Evolutionary conservation across 2,797 vertebrate genomes (phyloP), one percentile per base, ranked within the genome.

Genomic region (Garrulus glandarius): DNA sequence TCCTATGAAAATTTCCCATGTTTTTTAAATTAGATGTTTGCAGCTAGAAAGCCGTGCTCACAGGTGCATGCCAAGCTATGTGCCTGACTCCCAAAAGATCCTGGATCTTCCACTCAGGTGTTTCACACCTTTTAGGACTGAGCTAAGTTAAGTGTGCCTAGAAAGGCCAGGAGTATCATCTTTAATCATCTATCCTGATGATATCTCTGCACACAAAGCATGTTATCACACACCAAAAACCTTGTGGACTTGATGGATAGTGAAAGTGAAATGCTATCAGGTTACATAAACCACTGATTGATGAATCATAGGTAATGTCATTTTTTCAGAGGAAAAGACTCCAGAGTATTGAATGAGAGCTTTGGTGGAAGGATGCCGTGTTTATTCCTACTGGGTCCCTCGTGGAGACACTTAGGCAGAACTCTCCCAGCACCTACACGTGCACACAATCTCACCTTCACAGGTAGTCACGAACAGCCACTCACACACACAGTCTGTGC

Each of bases 241-340:
- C 37, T 3, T 11, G 30, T 53, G 77, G 47, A 70, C 94, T 84
- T 92, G 89, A 87, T 69, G 94, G 87, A 67, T 91, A 95, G 79
- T 0, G 1, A 80, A 96, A 95, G 80, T 65, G 95, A 95, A 93
- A 88, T 94, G 81, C 50, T 47, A 53, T 74, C 75, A 85, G 69
- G 52, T 97, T 97, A 96, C 93, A 93, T 97, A 96, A 97, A 95
- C 27, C 75, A n/a, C 80, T 84, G 94, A 95, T 84, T 79, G 93
- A 96, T 97, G 96, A 97, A 94, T 97, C 96, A 97, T 30, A 87
- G 79, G 52, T 71, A 95, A 93, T 95, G 89, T 85, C 36, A 74
- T 85, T 93, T 94, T 88, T 94, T 83, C 50, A 43, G 56, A 65
- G 71, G 59, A 72, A 78, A 92, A 95, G 70, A 32, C 82, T 95